Conservation (phyloP, 2,113 vertebrate genomes). For the Pterocles gutturalis region DNA sequence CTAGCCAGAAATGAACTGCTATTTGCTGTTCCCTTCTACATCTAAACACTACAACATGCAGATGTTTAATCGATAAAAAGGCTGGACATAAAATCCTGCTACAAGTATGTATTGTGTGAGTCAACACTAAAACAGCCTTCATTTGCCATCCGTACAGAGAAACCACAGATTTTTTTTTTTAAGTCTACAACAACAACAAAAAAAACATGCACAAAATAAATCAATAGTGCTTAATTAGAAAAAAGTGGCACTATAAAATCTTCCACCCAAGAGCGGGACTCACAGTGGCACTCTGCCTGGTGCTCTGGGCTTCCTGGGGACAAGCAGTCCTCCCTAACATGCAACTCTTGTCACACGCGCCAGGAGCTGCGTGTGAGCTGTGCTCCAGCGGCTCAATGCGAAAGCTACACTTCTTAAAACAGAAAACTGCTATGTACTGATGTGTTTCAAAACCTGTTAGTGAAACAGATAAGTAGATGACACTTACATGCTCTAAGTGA, state of each 20-base stretch:
- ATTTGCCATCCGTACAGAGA: neutral
- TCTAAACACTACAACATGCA: neutral
- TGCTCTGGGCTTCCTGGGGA: neutral
- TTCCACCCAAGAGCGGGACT: neutral
- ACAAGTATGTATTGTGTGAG: neutral
- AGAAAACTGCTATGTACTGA: neutral
- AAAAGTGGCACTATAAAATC: neutral
- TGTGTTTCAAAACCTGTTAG: accelerated
- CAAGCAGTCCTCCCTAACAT: neutral
- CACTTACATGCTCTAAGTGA: accelerated
- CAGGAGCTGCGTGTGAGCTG: neutral
- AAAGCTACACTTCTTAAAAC: neutral
- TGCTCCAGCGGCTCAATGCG: neutral
- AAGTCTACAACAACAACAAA: neutral
- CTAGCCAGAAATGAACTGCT: neutral
- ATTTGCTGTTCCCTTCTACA: neutral
- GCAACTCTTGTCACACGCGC: neutral
- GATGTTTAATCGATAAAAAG: neutral
- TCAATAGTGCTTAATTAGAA: neutral
- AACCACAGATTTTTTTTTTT: neutral
- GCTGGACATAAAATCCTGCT: neutral
- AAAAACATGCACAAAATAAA: neutral
- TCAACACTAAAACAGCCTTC: neutral
- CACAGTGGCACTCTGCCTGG: neutral
- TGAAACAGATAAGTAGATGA: neutral